Evolutionary conservation across 2,113 vertebrate genomes (phyloP), one percentile per base, ranked within the genome.

Genomic region (Platichthys flesus): DNA sequence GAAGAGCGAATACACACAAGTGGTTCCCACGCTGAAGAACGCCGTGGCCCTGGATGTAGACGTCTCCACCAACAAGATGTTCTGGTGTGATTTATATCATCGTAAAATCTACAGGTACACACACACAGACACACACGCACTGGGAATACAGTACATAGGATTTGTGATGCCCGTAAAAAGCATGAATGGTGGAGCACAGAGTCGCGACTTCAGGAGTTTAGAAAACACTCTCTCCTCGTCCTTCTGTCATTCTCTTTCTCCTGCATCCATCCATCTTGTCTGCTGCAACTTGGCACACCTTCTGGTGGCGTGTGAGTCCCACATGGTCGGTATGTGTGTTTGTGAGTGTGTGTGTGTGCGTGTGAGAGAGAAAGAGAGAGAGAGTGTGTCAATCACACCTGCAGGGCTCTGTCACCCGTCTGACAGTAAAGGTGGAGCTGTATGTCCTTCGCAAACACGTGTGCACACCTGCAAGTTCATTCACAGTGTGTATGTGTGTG

Each of bases 1-100:
- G 78, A 98, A 96, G 91, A 95, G 95, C 51, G 96, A 98, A 84
- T 97, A 99, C 76, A 93, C 94, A 0, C 97, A 97, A 40, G 95
- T 99, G 85, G 96, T 97, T 18, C 96, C 97, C 66, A 97, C 96
- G 71, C 92, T 99, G 88, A 99, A 98, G 93, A 99, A 99, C 0
- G 97, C 98, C 0, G 97, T 99, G 87, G 97, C 98, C 0, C 92
- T 99, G 71, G 97, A 99, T 0, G 96, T 99, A 2, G 97, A 99
- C 28, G 98, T 99, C 59, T 95, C 95, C 80, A 96, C 95, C 76
- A 98, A 97, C 85, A 97, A 95, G 81, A 97, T 99, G 91, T 99
- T 97, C 74, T 99, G 98, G 98, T 98, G 97, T 90, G 98, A 99
- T 89, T 92, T 99, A n/a, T 99, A 93, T 90, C 97, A 98, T 85